Evolutionary conservation across 1,140 invertebrate genomes (phyloP), one percentile per base, ranked within the genome.

Genomic region (Pogonognathellus flavescens): DNA sequence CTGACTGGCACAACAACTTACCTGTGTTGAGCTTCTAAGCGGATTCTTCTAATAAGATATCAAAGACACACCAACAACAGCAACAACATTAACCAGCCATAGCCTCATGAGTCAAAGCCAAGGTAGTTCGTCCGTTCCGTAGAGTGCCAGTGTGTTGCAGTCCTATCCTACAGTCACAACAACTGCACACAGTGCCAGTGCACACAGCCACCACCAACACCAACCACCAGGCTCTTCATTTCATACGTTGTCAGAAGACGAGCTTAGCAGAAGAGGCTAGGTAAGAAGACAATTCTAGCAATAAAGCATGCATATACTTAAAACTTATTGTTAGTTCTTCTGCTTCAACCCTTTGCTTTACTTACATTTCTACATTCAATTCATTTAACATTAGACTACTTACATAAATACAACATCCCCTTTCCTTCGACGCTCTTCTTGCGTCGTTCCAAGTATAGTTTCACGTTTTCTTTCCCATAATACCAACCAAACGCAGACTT

Each of bases 1-100:
- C 80, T 81, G 80, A 81, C 80, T 81, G 80, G 80, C 80, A 81
- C 80, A 81, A 81, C 80, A 81, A 81, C 80, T 81, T 59, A 81
- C 49, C 80, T 53, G 50, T 55, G 22, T n/a, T 53, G 50, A 81
- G 80, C 53, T 59, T n/a, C 80, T 55, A 81, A 57, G 70, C 31
- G 70, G 70, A 49, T 76, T 76, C 70, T 57, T 57, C 53, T 76
- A 49, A 41, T 76, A 50, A 76, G 70, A 76, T 25, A 66, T 66
- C 60, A 66, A 41, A 41, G 31, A 41, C 31, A 41, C 31, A 41
- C 31, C 31, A 41, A 41, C 31, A 41, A 41, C 31, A 41, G 31
- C 31, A 41, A 41, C 31, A 41, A 41, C 60, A 66, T 66, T 20
- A 60, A 18, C 55, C 55, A 41, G 31, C 31, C 31, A 41, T n/a